Conservation (phyloP, 2,888 invertebrate genomes). For the Mythimna ferrago region DNA sequence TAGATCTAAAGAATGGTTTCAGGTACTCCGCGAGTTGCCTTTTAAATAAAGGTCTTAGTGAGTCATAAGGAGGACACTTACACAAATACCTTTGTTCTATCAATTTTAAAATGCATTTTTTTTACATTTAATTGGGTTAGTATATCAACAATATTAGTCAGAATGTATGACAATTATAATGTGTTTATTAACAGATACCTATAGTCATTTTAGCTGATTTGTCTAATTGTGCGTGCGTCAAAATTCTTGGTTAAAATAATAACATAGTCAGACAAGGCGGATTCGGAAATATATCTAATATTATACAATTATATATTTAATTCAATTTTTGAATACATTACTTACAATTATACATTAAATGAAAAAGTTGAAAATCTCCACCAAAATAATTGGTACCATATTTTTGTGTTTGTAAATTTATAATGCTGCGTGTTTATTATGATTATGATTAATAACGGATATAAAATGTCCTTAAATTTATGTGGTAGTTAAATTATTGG, state of each 20-base stretch:
- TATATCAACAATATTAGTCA: constrained; percentile 73
- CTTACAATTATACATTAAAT: background rate
- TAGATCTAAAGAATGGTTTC: constrained; percentile 48
- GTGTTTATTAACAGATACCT: constrained; percentile 1
- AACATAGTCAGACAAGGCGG: background rate
- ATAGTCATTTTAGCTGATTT: background rate
- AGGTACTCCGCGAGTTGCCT: constrained; percentile 61
- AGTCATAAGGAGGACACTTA: constrained; percentile 73
- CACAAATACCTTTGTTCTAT: constrained; percentile 69
- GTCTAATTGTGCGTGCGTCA: background rate
- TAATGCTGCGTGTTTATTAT: constrained; percentile 23
- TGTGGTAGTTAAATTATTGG: constrained; percentile 7
- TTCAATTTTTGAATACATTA: too few relatives aligned
- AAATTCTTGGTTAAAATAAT: background rate
- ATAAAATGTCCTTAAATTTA: constrained; percentile 30
- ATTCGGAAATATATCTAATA: background rate
- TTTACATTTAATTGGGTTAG: constrained; percentile 70
- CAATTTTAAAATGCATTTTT: constrained; percentile 56
- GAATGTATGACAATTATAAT: constrained; percentile 9
- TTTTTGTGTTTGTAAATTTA: background rate
- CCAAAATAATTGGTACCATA: background rate
- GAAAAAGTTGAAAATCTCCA: background rate
- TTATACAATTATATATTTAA: too few relatives aligned
- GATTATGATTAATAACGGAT: background rate
- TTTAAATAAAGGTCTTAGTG: constrained; percentile 80